phyloP scores from a whole-genome alignment of 2,113 vertebrate genomes.

The Mesitornis unicolor region DNA sequence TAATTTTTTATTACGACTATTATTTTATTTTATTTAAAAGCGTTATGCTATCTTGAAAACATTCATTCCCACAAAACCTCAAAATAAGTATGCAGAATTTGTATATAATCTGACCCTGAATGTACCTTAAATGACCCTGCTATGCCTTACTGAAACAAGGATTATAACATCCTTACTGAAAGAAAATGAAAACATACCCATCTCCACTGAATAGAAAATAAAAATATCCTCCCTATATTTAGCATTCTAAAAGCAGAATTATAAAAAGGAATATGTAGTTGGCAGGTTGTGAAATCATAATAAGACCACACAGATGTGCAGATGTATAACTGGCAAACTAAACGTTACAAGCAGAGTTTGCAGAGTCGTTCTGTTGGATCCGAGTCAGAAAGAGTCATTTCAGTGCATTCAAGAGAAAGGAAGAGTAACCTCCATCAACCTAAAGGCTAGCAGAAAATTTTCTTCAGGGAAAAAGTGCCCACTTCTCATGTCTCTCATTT shows the following conservation, averaged over 20 bases:
- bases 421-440: background rate
- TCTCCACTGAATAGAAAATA: background rate
- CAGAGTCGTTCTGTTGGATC: background rate
- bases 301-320: background rate
- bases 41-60: background rate
- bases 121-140: background rate
- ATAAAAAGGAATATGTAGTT: background rate
- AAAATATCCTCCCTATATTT: background rate
- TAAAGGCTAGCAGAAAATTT: background rate
- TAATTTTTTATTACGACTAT: background rate
- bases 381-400: background rate
- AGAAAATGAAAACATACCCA: background rate
- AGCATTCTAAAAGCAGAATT: background rate
- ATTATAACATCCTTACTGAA: background rate
- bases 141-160: background rate
- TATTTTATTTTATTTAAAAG: background rate
- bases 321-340: background rate
- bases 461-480: constrained; percentile 14
- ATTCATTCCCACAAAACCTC: background rate
- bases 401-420: background rate
- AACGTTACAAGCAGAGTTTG: background rate
- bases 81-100: background rate
- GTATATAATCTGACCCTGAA: background rate
- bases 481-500: constrained; percentile 7
- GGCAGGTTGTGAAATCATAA: background rate